Evolutionary conservation across 2,888 invertebrate species (phyloP).

Genomic region (Lepidocyrtoides sp.): DNA sequence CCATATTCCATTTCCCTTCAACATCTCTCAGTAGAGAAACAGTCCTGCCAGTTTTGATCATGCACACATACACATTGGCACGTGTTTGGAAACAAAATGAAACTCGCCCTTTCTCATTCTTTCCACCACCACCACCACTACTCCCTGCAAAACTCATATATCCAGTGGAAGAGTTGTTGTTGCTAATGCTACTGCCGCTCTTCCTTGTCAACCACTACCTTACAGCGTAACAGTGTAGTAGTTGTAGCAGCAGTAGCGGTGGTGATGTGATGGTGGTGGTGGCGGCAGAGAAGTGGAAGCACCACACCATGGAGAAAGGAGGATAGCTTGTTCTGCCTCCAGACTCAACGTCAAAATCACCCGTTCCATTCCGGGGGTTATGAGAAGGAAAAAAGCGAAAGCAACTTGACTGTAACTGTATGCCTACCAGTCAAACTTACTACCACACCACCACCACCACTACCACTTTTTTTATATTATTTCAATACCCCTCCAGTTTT

Average conservation of each 20-base stretch:
- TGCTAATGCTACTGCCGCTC: not conserved
- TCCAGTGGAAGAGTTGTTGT: slow-evolving; percentile 29
- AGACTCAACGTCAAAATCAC: slow-evolving; percentile 71
- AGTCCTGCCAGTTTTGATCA: slow-evolving; percentile 77
- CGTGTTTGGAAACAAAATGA: slow-evolving; percentile 79
- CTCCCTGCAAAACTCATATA: not conserved
- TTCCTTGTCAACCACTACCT: not conserved
- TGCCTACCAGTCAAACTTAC: slow-evolving; percentile 9
- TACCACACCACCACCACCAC: not conserved
- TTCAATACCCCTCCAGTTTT: slow-evolving; percentile 24
- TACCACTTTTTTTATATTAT: slow-evolving; percentile 37
- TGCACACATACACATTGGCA: slow-evolving; percentile 79
- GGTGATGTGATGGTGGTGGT: slow-evolving; percentile 3
- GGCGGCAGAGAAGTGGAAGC: slow-evolving; percentile 4
- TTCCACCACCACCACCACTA: not conserved
- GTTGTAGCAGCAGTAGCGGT: not conserved
- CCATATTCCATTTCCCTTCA: slow-evolving; percentile 57
- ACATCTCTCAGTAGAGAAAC: slow-evolving; percentile 46
- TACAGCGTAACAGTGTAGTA: too few species aligned
- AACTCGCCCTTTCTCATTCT: slow-evolving; percentile 52
- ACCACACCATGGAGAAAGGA: slow-evolving; percentile 19
- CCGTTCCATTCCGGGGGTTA: slow-evolving; percentile 74
- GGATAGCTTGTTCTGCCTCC: slow-evolving; percentile 29
- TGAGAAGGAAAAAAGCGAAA: slow-evolving; percentile 53
- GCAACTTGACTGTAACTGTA: slow-evolving; percentile 42